Conservation (phyloP, 37 sponge, comb jelly and placozoan species). For the Spongilla lacustris region DNA sequence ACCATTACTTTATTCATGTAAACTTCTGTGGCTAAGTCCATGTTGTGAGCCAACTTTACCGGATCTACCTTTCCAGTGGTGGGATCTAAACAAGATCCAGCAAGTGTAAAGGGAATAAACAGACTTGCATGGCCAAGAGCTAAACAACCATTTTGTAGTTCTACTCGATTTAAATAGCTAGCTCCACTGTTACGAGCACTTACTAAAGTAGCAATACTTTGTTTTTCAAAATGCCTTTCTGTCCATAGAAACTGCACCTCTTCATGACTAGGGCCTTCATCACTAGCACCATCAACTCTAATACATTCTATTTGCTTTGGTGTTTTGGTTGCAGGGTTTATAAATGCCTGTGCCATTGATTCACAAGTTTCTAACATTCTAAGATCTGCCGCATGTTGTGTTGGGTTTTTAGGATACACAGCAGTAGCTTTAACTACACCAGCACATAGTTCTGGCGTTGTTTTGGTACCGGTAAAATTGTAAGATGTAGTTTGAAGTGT, state of each 20-base stretch:
- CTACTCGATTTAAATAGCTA: constrained; percentile 36
- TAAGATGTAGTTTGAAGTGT: constrained; percentile 24
- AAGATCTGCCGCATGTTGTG: constrained; percentile 33
- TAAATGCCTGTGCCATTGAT: not conserved
- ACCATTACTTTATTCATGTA: constrained; percentile 14
- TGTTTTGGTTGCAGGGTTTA: not conserved
- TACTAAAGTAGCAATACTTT: constrained; percentile 14
- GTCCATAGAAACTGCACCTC: constrained; percentile 47
- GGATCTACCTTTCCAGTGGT: constrained; percentile 1
- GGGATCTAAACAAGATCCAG: constrained; percentile 4
- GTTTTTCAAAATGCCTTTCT: not conserved
- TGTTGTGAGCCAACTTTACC: constrained; percentile 7
- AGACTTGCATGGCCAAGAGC: constrained; percentile 17
- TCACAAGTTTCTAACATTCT: not conserved
- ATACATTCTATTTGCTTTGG: constrained; percentile 25
- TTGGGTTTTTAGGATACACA: constrained; percentile 27
- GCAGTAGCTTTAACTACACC: constrained; percentile 31
- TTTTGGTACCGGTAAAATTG: constrained; percentile 32
- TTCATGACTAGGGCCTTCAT: constrained; percentile 37
- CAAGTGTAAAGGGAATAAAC: constrained; percentile 28
- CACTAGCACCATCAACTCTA: constrained; percentile 40
- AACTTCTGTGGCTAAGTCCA: constrained; percentile 28
- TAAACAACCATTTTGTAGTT: constrained; percentile 20
- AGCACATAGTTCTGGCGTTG: constrained; percentile 34
- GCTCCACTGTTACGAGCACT: constrained; percentile 39